These are phyloP conservation scores for Forbesichthys agassizii DNA, from an alignment of 2,113 vertebrate genomes.

Conservation along the genomic window DNA sequence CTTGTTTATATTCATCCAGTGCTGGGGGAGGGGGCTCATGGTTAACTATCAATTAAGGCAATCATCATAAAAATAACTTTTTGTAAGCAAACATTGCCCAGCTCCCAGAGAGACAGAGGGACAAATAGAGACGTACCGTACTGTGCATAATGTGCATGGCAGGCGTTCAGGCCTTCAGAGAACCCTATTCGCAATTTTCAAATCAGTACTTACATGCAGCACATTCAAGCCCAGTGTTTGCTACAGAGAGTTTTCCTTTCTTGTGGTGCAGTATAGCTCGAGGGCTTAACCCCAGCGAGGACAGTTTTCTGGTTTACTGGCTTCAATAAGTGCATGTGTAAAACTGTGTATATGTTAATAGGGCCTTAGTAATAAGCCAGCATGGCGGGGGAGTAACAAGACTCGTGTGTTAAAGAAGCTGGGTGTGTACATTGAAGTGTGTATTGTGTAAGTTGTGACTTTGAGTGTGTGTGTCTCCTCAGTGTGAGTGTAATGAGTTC, in stretches of 20 bases:
- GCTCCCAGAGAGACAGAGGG: constrained; percentile 17
- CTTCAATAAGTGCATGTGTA: constrained; percentile 55
- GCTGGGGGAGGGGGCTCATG: constrained; percentile 64
- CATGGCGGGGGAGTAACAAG: constrained; percentile 54
- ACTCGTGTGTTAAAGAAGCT: constrained; percentile 58
- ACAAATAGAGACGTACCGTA: background rate
- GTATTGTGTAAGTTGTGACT: background rate
- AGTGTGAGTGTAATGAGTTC: constrained; percentile 72
- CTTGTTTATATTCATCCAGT: constrained; percentile 76
- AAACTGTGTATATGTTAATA: constrained; percentile 61
- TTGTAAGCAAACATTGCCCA: constrained; percentile 67
- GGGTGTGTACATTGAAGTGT: background rate
- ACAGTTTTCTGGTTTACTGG: constrained; percentile 42
- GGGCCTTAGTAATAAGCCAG: constrained; percentile 48
- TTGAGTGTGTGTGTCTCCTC: constrained; percentile 44
- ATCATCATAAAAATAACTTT: constrained; percentile 69
- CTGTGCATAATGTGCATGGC: no score
- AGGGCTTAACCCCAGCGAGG: constrained; percentile 21
- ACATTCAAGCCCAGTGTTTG: background rate
- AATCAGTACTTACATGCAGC: background rate
- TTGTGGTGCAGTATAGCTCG: constrained; percentile 4
- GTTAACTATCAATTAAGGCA: constrained; percentile 75
- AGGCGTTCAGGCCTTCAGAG: background rate
- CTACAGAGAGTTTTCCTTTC: constrained; percentile 6
- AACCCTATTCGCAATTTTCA: background rate